These are phyloP conservation scores for Rhabdomys pumilio DNA, from an alignment of 2,797 vertebrate species.

Conservation along the genomic window DNA sequence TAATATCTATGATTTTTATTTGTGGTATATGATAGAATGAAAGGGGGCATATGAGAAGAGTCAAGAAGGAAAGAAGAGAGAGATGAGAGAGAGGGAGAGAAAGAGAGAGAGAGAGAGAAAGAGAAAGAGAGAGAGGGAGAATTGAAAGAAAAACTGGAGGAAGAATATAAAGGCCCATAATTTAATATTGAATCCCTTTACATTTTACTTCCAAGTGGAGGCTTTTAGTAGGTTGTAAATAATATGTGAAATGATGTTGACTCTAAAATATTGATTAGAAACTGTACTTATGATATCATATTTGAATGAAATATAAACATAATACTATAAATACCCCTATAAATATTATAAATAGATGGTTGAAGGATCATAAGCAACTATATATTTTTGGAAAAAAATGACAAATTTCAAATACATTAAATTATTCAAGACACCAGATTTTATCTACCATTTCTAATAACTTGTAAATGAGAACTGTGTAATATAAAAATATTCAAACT, in stretches of 20 bases:
- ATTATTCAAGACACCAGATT: neutral
- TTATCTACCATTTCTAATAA: neutral
- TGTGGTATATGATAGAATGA: neutral
- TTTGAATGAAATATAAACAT: neutral
- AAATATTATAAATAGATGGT: neutral
- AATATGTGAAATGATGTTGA: neutral
- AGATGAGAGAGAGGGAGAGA: neutral
- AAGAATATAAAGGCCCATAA: neutral
- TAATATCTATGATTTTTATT: neutral
- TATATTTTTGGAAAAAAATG: neutral
- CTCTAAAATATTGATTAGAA: neutral
- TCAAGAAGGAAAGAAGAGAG: neutral
- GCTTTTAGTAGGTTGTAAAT: neutral
- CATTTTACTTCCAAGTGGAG: neutral
- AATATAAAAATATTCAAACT: neutral
- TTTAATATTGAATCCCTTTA: neutral
- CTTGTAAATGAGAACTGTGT: slow-evolving; percentile 19
- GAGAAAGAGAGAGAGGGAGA: neutral
- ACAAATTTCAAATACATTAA: neutral
- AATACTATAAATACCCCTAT: neutral
- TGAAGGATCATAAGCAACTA: neutral
- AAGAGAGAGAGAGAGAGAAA: neutral
- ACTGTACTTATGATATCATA: neutral
- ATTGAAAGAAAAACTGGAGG: neutral
- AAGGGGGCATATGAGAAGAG: neutral